phyloP scores from a whole-genome alignment of 1,140 invertebrate genomes.

The Drosophila baimaii region DNA sequence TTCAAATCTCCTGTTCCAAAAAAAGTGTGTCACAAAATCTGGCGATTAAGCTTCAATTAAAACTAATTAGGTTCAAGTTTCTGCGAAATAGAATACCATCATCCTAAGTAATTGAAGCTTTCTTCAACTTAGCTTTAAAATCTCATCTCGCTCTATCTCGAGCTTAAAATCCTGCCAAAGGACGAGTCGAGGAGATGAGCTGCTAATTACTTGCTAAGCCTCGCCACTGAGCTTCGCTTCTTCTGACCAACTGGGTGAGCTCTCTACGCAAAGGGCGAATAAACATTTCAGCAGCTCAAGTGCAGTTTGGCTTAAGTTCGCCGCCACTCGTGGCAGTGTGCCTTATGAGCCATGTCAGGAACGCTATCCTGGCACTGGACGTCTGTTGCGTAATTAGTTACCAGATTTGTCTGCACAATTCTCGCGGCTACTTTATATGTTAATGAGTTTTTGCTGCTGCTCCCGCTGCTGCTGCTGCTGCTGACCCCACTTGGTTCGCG shows the following conservation, averaged over 20 bases:
- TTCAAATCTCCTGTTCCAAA: too few relatives aligned
- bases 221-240: slow-evolving; percentile 15
- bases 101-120: slow-evolving; percentile 9
- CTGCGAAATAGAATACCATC: not conserved
- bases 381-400: slow-evolving; percentile 70
- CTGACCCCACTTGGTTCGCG: slow-evolving; percentile 4
- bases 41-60: too few relatives aligned
- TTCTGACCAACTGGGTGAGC: slow-evolving; percentile 8
- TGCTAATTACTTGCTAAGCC: slow-evolving; percentile 45
- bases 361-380: slow-evolving; percentile 21
- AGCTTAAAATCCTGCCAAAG: slow-evolving; percentile 3
- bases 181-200: slow-evolving; percentile 10
- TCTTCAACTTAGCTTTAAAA: slow-evolving; percentile 11
- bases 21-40: too few relatives aligned
- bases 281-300: slow-evolving; percentile 31
- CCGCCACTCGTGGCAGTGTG: slow-evolving; percentile 10
- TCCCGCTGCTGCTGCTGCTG: slow-evolving; percentile 31
- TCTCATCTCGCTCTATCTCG: not conserved
- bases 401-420: slow-evolving; percentile 53
- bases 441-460: slow-evolving; percentile 67
- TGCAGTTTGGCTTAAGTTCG: slow-evolving; percentile 34
- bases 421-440: slow-evolving; percentile 71
- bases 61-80: not conserved
- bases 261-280: slow-evolving; percentile 9
- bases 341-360: slow-evolving; percentile 53